Base-by-base conservation (phyloP, 2,113 vertebrate species). In the Aspiorhynchus laticeps region DNA sequence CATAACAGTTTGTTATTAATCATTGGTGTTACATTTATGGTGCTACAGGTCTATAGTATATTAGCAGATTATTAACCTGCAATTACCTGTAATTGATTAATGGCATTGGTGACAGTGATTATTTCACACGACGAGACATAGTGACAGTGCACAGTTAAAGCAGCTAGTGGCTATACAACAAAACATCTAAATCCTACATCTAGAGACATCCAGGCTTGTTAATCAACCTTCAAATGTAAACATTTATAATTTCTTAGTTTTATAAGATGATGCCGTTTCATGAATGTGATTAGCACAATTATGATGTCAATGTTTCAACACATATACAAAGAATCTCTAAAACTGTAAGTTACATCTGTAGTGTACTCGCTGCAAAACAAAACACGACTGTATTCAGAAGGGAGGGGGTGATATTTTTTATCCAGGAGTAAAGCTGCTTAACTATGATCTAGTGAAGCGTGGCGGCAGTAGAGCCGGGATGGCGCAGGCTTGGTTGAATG, bases 371-470 rank as follows among this genome's bases (percentile, higher is more conserved):
- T 65, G 80, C 74, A 87, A 78, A 83, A 87, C 86, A 78, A 79
- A 88, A 88, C 86, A 86, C 51, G 63, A 94, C 90, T 89, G 91
- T 91, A 93, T 91, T 90, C 89, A 59, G 19, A 38, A 46, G 46
- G 41, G 17, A 24, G 85, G 9, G 9, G 48, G 90, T 89, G 90
- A 86, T 87, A 53, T 59, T 65, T 51, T 87, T 73, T 69, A 90
- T 93, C 88, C 59, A 69, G 28, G 87, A 91, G 93, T 91, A 94
- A 93, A 94, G 89, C 93, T 90, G 91, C 93, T 95, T 92, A 94
- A 91, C 91, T 92, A 86, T 53, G 48, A 90, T 85, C 91, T 89
- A 73, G 83, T 92, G 90, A 90, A 91, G 89, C 90, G 69, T 91
- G 92, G 91, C 83, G 85, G 85, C 41, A 63, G 92, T 92, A 91